These are phyloP conservation scores for Hypothenemus hampei DNA, from an alignment of 1,140 invertebrate genomes.

Conservation along the genomic window DNA sequence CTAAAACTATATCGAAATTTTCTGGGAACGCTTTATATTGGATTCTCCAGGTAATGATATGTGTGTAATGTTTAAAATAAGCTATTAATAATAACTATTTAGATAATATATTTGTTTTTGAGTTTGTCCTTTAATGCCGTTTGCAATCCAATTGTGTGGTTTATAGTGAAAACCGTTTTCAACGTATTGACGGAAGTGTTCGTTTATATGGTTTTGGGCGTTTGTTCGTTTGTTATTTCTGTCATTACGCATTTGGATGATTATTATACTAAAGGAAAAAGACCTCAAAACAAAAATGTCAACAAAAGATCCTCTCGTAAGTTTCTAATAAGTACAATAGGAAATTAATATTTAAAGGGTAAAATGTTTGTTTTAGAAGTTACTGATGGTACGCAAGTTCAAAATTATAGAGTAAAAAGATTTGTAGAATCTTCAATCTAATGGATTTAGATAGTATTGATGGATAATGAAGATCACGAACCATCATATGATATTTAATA, in stretches of 20 bases:
- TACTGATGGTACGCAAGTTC: neutral
- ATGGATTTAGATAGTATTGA: too few species aligned
- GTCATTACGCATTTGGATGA: slow-evolving; percentile 14
- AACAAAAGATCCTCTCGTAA: neutral
- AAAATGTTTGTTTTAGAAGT: neutral
- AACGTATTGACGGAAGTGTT: slow-evolving; percentile 12
- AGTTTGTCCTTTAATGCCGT: slow-evolving; percentile 6
- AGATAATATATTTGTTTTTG: neutral
- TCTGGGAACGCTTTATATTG: slow-evolving; percentile 1
- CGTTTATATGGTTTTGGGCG: slow-evolving; percentile 14
- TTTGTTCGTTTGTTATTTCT: slow-evolving; percentile 10
- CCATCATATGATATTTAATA: neutral
- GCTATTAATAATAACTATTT: slow-evolving; percentile 1
- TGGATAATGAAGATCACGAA: too few species aligned
- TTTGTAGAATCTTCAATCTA: too few species aligned
- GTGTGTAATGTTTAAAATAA: neutral
- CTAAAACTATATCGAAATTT: neutral
- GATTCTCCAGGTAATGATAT: slow-evolving; percentile 4
- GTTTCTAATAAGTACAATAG: neutral
- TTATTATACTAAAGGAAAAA: slow-evolving; percentile 12
- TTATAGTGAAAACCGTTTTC: slow-evolving; percentile 9
- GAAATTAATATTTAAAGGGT: neutral
- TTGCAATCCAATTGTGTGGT: slow-evolving; percentile 15
- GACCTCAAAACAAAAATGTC: slow-evolving; percentile 4
- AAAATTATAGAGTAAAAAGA: slow-evolving; percentile 2